Evolutionary conservation across 2,113 vertebrate species (phyloP), one percentile per base, ranked within the genome.

Genomic region (Chitala chitala): DNA sequence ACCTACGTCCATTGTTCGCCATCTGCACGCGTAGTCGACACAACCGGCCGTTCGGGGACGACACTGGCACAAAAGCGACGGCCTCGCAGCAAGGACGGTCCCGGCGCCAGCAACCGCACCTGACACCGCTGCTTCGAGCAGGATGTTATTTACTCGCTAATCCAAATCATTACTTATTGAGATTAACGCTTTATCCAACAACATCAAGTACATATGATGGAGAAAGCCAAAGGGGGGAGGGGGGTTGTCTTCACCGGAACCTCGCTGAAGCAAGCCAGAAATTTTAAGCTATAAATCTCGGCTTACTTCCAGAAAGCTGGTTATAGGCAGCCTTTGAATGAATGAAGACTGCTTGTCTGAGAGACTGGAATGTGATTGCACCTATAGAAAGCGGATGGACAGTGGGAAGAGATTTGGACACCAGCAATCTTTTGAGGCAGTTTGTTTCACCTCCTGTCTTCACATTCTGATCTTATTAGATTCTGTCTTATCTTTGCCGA

Each of bases 1-100:
- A 79, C 86, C 84, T 86, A 89, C 88, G 87, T 88, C 91, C 90
- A 91, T 92, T 94, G 92, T 92, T 92, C 86, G 87, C 93, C 93
- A 94, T 94, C 93, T 94, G 92, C 87, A 92, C 84, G 82, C 82
- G 86, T 85, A 83, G 85, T 83, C 80, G 82, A 61, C 84, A 85
- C 83, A 87, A 63, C 86, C 83, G 83, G 87, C 83, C 83, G 78
- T 86, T 85, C 85, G 58, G 84, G 86, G 87, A 87, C 76, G 13
- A 77, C 77, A 82, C 79, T 83, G 89, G 84, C 88, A 89, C 86
- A 90, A 91, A 86, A 87, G 80, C 83, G 86, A 71, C 85, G 82
- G 85, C 84, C 90, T 83, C 84, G 82, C 76, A 78, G 84, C 83
- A 77, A 79, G 69, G 85, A 76, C 85, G 85, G 86, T 84, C 87